Evolutionary conservation across 2,888 invertebrate genomes (phyloP).

Genomic region (Schizotus pectinicornis): DNA sequence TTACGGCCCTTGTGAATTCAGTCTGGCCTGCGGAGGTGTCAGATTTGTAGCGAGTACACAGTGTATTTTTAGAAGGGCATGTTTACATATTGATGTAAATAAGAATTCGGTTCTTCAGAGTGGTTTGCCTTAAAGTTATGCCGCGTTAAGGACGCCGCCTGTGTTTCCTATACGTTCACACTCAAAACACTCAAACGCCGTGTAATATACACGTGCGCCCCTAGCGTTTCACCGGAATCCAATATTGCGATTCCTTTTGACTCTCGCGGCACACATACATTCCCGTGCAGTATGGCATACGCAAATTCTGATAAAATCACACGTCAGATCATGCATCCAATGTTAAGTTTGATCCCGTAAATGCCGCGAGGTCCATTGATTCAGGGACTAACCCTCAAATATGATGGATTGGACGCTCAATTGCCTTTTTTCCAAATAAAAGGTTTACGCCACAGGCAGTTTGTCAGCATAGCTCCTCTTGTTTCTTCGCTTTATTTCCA

Average conservation of each 20-base stretch:
- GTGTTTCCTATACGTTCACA: conserved; percentile 7
- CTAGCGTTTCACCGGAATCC: conserved; percentile 23
- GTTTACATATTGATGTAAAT: conserved; percentile 22
- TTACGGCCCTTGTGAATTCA: neutral
- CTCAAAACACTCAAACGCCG: conserved; percentile 22
- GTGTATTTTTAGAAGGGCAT: conserved; percentile 1
- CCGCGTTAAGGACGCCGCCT: conserved; percentile 9
- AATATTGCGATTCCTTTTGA: conserved; percentile 28
- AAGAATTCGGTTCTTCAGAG: conserved; percentile 1
- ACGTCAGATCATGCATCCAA: conserved; percentile 10
- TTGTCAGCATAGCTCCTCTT: conserved; percentile 21
- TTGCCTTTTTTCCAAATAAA: conserved; percentile 22
- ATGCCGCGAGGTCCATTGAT: neutral
- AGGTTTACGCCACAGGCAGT: conserved; percentile 18
- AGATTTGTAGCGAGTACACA: neutral
- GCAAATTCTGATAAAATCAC: conserved; percentile 24
- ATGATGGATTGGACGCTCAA: conserved; percentile 5
- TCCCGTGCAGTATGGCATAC: conserved; percentile 22
- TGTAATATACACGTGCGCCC: conserved; percentile 28
- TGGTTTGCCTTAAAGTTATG: conserved; percentile 19
- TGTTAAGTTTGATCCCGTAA: neutral
- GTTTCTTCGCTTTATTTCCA: conserved; percentile 25
- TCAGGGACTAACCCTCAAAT: conserved; percentile 5
- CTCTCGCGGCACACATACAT: conserved; percentile 18
- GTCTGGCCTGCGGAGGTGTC: neutral